Percentiles rank a stretch among this genome's conserved stretches.
Evolutionary conservation across 1,140 invertebrate species (phyloP).

Genomic region (Globodera ellingtonae): DNA sequence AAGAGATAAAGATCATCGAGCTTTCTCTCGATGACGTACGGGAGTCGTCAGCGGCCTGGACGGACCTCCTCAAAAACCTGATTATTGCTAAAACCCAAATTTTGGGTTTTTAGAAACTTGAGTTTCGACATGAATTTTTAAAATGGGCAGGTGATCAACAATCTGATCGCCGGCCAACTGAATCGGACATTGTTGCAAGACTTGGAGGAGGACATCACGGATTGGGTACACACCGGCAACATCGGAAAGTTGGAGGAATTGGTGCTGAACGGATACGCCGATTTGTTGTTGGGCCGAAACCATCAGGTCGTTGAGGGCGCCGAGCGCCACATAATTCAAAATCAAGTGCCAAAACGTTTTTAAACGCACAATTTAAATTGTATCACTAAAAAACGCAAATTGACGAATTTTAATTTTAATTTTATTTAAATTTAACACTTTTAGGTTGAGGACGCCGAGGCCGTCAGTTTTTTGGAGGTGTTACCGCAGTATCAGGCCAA

Average conservation of each 20-base stretch:
- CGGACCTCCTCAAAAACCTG: no score
- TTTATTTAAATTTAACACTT: no score
- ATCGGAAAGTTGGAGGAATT: slow-evolving; percentile 85
- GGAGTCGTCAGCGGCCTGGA: no score
- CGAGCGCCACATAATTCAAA: not conserved
- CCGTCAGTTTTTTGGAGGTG: slow-evolving; percentile 85
- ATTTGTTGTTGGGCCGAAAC: slow-evolving; percentile 75
- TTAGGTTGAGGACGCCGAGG: slow-evolving; percentile 70
- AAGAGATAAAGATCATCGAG: no score
- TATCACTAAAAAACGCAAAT: slow-evolving; percentile 25
- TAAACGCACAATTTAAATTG: slow-evolving; percentile 66
- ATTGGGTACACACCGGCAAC: slow-evolving; percentile 76
- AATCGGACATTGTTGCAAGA: slow-evolving; percentile 63
- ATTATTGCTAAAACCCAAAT: no score
- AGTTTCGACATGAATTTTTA: no score
- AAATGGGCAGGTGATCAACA: slow-evolving; percentile 50
- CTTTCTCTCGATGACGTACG: no score
- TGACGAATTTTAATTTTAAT: no score
- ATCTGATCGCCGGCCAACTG: slow-evolving; percentile 61
- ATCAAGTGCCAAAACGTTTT: no score
- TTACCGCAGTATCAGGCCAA: slow-evolving; percentile 87
- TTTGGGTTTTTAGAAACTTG: no score
- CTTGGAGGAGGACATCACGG: slow-evolving; percentile 70
- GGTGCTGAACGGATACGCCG: slow-evolving; percentile 82
- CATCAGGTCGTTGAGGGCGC: slow-evolving; percentile 68